Conservation (phyloP, 2,797 vertebrate species). For the Heterohyrax brucei region DNA sequence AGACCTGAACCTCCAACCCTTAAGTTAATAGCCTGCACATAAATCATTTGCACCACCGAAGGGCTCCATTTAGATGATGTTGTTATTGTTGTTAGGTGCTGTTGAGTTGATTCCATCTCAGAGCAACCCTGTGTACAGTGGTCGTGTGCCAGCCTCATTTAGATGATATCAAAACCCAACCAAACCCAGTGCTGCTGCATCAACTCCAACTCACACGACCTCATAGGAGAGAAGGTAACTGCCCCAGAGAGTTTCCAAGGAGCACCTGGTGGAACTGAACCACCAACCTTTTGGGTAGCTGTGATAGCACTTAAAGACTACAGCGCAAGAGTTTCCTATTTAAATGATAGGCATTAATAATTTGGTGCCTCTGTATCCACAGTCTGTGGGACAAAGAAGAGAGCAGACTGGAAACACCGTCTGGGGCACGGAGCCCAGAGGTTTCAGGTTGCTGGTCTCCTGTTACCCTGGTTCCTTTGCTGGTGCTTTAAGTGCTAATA, state of each 20-base stretch:
- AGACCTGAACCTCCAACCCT: not conserved
- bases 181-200: too few relatives aligned
- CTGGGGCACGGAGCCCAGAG: not conserved
- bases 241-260: too few relatives aligned
- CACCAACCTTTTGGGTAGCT: too few relatives aligned
- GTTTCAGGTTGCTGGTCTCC: not conserved
- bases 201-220: too few relatives aligned
- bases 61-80: not conserved
- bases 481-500: fast-evolving
- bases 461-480: not conserved
- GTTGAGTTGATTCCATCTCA: not conserved
- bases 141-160: not conserved
- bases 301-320: too few relatives aligned
- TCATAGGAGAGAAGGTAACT: too few relatives aligned
- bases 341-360: not conserved
- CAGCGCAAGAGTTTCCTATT: not conserved
- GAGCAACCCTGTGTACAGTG: not conserved
- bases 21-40: not conserved
- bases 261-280: too few relatives aligned
- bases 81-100: not conserved
- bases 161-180: too few relatives aligned
- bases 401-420: not conserved
- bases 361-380: not conserved
- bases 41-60: not conserved
- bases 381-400: not conserved